Percentiles rank a stretch among this genome's conserved stretches.
These are phyloP conservation scores for Tricholaema leucomelas DNA, from an alignment of 2,113 vertebrate species.

Conservation along the genomic window DNA sequence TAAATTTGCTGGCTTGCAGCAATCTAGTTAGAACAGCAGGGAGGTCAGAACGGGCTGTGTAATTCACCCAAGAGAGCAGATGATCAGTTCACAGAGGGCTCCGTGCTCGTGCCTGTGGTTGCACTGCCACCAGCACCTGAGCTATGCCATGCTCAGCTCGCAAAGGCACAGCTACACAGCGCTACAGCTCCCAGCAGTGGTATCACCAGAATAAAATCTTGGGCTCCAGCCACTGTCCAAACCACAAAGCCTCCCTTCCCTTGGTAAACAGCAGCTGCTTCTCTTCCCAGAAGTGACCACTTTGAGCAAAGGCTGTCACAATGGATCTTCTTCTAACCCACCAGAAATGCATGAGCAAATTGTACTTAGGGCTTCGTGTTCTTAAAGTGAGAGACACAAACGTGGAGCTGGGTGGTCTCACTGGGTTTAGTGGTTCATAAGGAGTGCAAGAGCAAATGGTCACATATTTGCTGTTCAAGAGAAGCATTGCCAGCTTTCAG, in stretches of 20 bases:
- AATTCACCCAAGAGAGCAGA: background rate
- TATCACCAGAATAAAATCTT: constrained; percentile 38
- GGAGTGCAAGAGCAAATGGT: background rate
- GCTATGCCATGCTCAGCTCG: background rate
- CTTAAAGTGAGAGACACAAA: background rate
- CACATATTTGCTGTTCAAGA: background rate
- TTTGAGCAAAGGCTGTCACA: background rate
- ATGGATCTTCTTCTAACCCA: constrained; percentile 36
- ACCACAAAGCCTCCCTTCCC: constrained; percentile 35
- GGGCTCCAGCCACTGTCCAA: constrained; percentile 7
- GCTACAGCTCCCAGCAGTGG: background rate
- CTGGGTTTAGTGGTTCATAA: background rate
- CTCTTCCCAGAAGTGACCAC: constrained; percentile 44
- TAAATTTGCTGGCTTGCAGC: background rate
- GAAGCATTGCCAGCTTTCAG: background rate
- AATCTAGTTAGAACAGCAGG: background rate
- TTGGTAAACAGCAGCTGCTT: constrained; percentile 56
- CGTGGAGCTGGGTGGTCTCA: background rate
- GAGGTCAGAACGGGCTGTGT: background rate
- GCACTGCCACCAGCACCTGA: background rate
- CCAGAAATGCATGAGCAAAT: background rate
- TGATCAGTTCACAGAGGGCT: background rate
- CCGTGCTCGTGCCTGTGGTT: background rate
- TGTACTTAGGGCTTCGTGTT: background rate
- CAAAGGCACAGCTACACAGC: background rate